phyloP scores from a whole-genome alignment of 2,888 invertebrate genomes.

The Eilema depressum region DNA sequence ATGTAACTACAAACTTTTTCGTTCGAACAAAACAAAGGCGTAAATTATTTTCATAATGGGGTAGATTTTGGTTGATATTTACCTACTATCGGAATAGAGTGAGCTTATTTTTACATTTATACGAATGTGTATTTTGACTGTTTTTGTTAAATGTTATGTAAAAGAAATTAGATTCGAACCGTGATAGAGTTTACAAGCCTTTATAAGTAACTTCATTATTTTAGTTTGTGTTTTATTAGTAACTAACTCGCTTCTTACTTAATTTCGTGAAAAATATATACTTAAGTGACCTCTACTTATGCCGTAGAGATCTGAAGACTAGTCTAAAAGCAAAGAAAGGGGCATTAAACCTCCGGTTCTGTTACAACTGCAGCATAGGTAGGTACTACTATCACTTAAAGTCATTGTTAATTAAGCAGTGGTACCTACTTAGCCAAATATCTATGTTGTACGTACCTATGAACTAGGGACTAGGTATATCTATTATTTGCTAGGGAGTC shows the following conservation, averaged over 20 bases:
- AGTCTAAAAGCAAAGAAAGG: too few relatives aligned
- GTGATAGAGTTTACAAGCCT: not conserved
- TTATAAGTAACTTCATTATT: not conserved
- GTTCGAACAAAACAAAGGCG: slow-evolving; percentile 25
- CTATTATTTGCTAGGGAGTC: too few relatives aligned
- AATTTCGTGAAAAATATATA: too few relatives aligned
- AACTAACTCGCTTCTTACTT: not conserved
- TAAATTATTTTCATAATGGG: slow-evolving; percentile 19
- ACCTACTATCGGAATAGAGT: not conserved
- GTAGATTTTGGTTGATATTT: not conserved
- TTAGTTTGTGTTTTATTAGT: not conserved
- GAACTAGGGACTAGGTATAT: too few relatives aligned
- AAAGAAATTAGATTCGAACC: not conserved
- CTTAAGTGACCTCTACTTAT: too few relatives aligned
- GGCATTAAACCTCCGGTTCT: too few relatives aligned
- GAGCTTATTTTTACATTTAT: not conserved
- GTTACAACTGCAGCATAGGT: too few relatives aligned
- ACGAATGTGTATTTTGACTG: not conserved
- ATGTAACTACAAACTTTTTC: slow-evolving; percentile 37
- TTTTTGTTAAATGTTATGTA: not conserved
- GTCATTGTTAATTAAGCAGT: too few relatives aligned
- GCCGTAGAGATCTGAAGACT: too few relatives aligned
- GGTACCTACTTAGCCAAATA: too few relatives aligned
- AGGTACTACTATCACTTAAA: too few relatives aligned
- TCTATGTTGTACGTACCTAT: too few relatives aligned